These are phyloP conservation scores for Vanessa tameamea DNA, from an alignment of 1,140 invertebrate genomes.

Conservation along the genomic window DNA sequence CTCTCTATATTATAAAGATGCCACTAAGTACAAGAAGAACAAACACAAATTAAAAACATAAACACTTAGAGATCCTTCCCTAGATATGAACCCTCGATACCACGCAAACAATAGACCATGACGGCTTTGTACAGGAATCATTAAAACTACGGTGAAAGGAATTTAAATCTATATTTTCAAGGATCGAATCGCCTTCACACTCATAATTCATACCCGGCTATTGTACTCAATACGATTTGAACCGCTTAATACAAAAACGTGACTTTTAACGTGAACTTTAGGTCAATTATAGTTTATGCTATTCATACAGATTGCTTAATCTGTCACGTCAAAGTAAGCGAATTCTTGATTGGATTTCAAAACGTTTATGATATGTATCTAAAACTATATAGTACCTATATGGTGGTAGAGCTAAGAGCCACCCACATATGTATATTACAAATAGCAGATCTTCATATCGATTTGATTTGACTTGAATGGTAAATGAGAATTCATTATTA, in stretches of 20 bases:
- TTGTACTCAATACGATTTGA: conserved; percentile 20
- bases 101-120: too few relatives aligned
- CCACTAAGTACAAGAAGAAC: too few relatives aligned
- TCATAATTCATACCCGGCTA: conserved; percentile 25
- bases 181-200: conserved; percentile 30
- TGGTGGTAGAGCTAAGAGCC: background rate
- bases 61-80: too few relatives aligned
- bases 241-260: conserved; percentile 24
- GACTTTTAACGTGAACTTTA: conserved; percentile 24
- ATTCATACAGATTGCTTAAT: conserved; percentile 14
- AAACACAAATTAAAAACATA: too few relatives aligned
- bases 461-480: too few relatives aligned
- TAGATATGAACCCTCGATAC: too few relatives aligned
- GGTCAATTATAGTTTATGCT: conserved; percentile 14
- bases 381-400: background rate
- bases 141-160: conserved; percentile 16
- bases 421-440: too few relatives aligned
- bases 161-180: conserved; percentile 21
- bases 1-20: too few relatives aligned
- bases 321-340: conserved; percentile 11
- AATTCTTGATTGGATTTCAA: conserved; percentile 12
- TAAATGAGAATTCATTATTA: too few relatives aligned
- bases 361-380: background rate
- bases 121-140: too few relatives aligned
- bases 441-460: too few relatives aligned